A percentile compares a stretch with the other conserved stretches of the same genome.
Evolutionary conservation across 2,888 invertebrate genomes (phyloP).

Genomic region (Thymelicus sylvestris): DNA sequence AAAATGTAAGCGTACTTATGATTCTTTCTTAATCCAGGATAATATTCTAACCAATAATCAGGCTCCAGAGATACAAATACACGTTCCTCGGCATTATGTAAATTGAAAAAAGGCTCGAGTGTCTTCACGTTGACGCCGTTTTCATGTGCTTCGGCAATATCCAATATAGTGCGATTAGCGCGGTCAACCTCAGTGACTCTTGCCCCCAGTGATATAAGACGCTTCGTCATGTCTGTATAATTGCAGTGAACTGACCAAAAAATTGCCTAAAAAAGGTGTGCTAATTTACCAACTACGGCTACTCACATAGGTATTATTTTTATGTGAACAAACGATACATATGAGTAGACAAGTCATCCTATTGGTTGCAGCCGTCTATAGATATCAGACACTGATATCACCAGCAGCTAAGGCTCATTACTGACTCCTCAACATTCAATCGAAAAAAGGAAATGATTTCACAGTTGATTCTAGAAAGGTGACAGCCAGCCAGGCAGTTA

Average conservation of each 20-base stretch:
- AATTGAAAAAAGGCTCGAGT: conserved; percentile 66
- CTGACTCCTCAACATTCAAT: too few species aligned
- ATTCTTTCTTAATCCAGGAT: conserved; percentile 70
- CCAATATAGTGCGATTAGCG: conserved; percentile 74
- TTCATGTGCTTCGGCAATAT: conserved; percentile 83
- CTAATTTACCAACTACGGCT: background rate
- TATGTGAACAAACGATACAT: too few species aligned
- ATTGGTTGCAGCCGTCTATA: too few species aligned
- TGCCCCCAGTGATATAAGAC: conserved; percentile 82
- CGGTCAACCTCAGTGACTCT: conserved; percentile 78
- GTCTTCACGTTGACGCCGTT: conserved; percentile 74
- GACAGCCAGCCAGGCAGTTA: too few species aligned
- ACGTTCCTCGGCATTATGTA: conserved; percentile 47
- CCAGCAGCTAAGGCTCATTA: too few species aligned
- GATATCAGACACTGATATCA: too few species aligned
- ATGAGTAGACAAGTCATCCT: too few species aligned
- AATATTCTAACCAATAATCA: conserved; percentile 78
- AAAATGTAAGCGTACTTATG: conserved; percentile 57
- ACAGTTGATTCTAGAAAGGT: too few species aligned
- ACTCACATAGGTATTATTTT: too few species aligned
- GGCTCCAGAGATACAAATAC: conserved; percentile 12
- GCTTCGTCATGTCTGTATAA: conserved; percentile 78
- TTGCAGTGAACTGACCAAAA: conserved; percentile 87
- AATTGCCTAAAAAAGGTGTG: conserved; percentile 74
- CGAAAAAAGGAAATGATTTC: too few species aligned